Evolutionary conservation across 1,140 invertebrate genomes (phyloP).

Genomic region (Papilio aristodemus): DNA sequence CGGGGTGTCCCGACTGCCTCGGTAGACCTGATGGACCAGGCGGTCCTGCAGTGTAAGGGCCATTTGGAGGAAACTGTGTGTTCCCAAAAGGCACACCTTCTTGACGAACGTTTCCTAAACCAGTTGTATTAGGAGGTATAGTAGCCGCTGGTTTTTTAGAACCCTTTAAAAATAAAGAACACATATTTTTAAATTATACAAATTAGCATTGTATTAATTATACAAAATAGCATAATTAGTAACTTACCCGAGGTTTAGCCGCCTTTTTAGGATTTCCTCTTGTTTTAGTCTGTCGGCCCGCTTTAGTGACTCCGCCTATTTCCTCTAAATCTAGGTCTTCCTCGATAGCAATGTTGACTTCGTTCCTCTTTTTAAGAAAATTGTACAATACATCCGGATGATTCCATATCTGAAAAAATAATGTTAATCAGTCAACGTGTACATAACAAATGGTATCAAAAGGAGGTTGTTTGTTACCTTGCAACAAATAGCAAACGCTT

Average conservation of each 20-base stretch:
- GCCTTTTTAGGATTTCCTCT: conserved; percentile 42
- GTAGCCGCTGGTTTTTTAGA: conserved; percentile 84
- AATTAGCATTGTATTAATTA: no score
- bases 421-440: background rate
- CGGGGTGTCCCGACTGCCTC: conserved; percentile 36
- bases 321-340: conserved; percentile 93
- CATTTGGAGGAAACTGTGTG: conserved; percentile 52
- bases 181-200: conserved; percentile 13
- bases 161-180: conserved; percentile 51
- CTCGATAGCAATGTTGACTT: conserved; percentile 90
- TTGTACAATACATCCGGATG: conserved; percentile 98
- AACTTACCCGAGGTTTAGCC: conserved; percentile 57
- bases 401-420: conserved; percentile 93
- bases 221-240: conserved; percentile 24
- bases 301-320: conserved; percentile 74
- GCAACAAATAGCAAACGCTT: conserved; percentile 98
- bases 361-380: conserved; percentile 91
- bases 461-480: conserved; percentile 83
- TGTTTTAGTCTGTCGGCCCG: conserved; percentile 57
- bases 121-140: conserved; percentile 83
- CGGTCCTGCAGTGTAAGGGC: conserved; percentile 46
- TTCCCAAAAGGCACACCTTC: conserved; percentile 47
- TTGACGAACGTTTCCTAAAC: conserved; percentile 42
- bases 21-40: conserved; percentile 35
- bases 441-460: background rate